Percentiles rank a stretch among this genome's conserved stretches.
Evolutionary conservation across 2,797 vertebrate genomes (phyloP).

Genomic region (Girardinus metallicus): DNA sequence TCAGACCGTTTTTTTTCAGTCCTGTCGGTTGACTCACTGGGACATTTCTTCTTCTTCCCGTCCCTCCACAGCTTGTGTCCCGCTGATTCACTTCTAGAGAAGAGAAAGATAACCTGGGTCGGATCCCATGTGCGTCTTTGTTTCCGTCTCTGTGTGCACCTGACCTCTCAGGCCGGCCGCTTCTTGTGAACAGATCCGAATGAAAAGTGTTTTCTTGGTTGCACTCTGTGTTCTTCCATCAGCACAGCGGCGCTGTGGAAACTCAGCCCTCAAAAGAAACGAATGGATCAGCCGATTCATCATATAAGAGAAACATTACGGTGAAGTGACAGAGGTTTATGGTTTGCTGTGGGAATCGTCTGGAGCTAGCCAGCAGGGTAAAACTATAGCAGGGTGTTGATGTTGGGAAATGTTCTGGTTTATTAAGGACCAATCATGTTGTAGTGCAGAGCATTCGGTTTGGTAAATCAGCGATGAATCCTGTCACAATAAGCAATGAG

Average conservation of each 20-base stretch:
- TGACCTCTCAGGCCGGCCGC: background rate
- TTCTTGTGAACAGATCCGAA: background rate
- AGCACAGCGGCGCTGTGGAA: background rate
- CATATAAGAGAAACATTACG: background rate
- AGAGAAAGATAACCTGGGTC: background rate
- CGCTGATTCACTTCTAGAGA: conserved; percentile 32
- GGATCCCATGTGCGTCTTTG: background rate
- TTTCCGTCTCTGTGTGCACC: background rate
- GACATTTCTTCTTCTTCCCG: background rate
- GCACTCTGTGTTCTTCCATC: background rate
- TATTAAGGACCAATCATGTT: background rate
- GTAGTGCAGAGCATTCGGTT: background rate
- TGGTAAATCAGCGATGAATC: background rate
- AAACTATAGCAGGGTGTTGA: background rate
- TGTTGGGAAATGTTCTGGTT: background rate
- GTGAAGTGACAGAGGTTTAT: background rate
- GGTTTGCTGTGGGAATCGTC: background rate
- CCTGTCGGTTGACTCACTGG: conserved; percentile 32
- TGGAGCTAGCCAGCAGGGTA: background rate
- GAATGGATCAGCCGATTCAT: background rate
- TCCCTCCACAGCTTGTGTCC: conserved; percentile 27
- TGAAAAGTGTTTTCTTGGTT: background rate
- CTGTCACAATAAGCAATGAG: no score
- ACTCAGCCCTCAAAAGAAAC: background rate
- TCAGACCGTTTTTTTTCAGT: background rate